A percentile compares a stretch with the other conserved stretches of the same genome.
Evolutionary conservation across 2,888 invertebrate species (phyloP).

Genomic region (Hofmannophila pseudospretella): DNA sequence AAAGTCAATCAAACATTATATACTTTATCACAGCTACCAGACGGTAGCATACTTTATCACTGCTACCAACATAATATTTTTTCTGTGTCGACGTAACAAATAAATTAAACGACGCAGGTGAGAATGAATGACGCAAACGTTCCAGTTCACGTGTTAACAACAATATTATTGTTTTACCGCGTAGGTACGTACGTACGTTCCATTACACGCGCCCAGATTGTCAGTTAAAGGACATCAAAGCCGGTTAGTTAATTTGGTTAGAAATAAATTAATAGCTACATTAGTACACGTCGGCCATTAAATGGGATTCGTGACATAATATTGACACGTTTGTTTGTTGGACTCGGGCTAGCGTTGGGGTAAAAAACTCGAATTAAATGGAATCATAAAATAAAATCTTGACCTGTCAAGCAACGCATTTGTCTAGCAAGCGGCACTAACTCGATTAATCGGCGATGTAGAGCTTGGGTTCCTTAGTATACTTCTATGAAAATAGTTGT

Average conservation of each 20-base stretch:
- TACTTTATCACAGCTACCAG: too few species aligned
- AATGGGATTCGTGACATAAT: constrained; percentile 75
- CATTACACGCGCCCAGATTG: constrained; percentile 27
- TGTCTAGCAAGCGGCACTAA: constrained; percentile 66
- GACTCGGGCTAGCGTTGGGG: constrained; percentile 24
- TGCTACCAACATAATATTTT: too few species aligned
- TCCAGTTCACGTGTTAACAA: constrained; percentile 33
- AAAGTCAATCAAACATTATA: too few species aligned
- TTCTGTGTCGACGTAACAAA: too few species aligned
- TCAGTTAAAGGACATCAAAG: constrained; percentile 60
- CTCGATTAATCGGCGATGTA: constrained; percentile 39
- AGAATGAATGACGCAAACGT: constrained; percentile 22
- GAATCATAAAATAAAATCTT: constrained; percentile 49
- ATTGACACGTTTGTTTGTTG: constrained; percentile 57
- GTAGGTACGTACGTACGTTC: constrained; percentile 15
- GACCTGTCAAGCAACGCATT: constrained; percentile 57
- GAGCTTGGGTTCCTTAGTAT: constrained; percentile 3
- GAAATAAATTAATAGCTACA: constrained; percentile 67
- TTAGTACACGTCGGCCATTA: constrained; percentile 61
- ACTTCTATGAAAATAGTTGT: too few species aligned
- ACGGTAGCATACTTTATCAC: too few species aligned
- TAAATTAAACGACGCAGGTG: constrained; percentile 16
- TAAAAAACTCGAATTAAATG: constrained; percentile 61
- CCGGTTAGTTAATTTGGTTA: constrained; percentile 62
- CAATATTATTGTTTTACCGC: constrained; percentile 42